Evolutionary conservation across 2,113 vertebrate species (phyloP).

Genomic region (Dasyornis broadbenti): DNA sequence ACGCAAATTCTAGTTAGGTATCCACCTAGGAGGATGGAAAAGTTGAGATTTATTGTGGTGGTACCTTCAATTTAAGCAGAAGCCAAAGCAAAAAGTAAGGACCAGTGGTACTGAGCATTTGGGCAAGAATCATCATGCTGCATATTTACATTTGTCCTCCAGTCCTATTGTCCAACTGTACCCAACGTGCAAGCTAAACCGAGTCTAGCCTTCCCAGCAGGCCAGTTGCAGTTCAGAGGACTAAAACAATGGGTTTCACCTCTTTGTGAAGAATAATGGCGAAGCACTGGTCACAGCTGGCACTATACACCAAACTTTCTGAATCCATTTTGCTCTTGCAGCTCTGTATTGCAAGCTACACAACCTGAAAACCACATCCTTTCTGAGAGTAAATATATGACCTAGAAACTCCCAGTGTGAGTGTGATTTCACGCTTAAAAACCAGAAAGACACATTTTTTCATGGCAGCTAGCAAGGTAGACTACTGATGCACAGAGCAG

Average conservation of each 20-base stretch:
- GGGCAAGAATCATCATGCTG: neutral
- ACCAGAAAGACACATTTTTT: neutral
- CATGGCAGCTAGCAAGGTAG: neutral
- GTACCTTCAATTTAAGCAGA: neutral
- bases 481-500: neutral
- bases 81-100: neutral
- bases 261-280: neutral
- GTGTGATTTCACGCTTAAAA: neutral
- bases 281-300: neutral
- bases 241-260: neutral
- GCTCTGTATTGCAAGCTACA: neutral
- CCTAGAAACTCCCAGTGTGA: neutral
- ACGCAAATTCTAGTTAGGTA: neutral
- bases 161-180: neutral
- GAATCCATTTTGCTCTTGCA: neutral
- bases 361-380: conserved; percentile 68
- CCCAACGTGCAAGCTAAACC: neutral
- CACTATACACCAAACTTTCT: neutral
- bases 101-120: neutral
- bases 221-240: neutral
- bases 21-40: neutral
- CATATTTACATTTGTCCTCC: neutral
- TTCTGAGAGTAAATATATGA: neutral
- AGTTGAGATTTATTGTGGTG: neutral
- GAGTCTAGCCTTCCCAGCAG: neutral